Evolutionary conservation across 64 coral and sea anemone species (phyloP).

Genomic region (Dendrophyllia cribrosa): DNA sequence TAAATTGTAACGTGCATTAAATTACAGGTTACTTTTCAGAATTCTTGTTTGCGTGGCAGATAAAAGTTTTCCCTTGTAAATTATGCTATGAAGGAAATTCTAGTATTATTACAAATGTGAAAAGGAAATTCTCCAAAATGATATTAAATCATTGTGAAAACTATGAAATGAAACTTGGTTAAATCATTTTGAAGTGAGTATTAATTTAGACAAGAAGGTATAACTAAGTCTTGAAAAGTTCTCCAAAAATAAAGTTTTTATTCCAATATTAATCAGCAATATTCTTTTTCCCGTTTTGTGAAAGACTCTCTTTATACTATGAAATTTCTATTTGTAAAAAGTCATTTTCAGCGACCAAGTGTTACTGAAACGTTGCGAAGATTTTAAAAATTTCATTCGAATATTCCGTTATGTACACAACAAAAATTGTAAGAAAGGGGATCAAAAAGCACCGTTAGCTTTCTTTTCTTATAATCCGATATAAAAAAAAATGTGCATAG

Average conservation of each 20-base stretch:
- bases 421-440: not conserved
- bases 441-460: not conserved
- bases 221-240: too few species aligned
- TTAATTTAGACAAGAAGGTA: too few species aligned
- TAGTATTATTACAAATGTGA: constrained; percentile 12
- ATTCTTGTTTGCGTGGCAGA: constrained; percentile 38
- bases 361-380: not conserved
- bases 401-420: constrained; percentile 37
- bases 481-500: too few species aligned
- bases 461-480: not conserved
- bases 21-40: constrained; percentile 13
- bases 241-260: constrained; percentile 16
- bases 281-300: not conserved
- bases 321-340: constrained; percentile 3
- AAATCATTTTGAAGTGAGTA: not conserved
- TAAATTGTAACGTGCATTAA: constrained; percentile 17
- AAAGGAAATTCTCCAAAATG: constrained; percentile 29
- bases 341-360: not conserved
- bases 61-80: not conserved
- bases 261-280: not conserved
- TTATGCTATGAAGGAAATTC: not conserved
- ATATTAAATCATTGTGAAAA: constrained; percentile 52
- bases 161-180: not conserved
- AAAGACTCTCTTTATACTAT: not conserved
- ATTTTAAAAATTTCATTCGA: not conserved